Percentiles rank a stretch among this genome's conserved stretches.
Evolutionary conservation across 1,140 invertebrate genomes (phyloP).

Genomic region (Antheraea pernyi): DNA sequence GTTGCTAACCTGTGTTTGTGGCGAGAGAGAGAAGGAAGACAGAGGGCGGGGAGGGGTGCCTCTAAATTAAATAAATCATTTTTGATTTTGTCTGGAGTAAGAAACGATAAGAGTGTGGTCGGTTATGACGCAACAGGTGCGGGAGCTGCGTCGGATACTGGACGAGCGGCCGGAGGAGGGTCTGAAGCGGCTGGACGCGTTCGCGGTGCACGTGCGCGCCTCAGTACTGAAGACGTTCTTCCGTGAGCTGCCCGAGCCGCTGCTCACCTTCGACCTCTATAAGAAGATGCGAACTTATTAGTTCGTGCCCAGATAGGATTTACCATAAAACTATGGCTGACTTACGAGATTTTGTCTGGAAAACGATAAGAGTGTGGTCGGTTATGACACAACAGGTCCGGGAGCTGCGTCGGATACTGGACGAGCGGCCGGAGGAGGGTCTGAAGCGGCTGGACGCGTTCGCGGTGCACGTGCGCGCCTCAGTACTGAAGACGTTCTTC

Average conservation of each 20-base stretch:
- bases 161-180: slow-evolving; percentile 86
- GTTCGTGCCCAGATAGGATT: too few species aligned
- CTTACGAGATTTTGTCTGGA: too few species aligned
- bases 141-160: slow-evolving; percentile 86
- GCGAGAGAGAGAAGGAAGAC: too few species aligned
- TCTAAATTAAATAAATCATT: too few species aligned
- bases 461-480: slow-evolving; percentile 93
- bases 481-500: slow-evolving; percentile 95
- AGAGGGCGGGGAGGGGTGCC: too few species aligned
- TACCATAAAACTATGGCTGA: too few species aligned
- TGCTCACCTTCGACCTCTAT: slow-evolving; percentile 96
- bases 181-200: slow-evolving; percentile 83
- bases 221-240: slow-evolving; percentile 96
- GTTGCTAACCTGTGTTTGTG: too few species aligned
- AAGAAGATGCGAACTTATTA: too few species aligned
- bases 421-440: slow-evolving; percentile 85
- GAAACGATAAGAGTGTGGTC: too few species aligned
- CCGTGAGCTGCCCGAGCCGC: slow-evolving; percentile 94
- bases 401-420: slow-evolving; percentile 86
- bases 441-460: slow-evolving; percentile 85
- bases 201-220: slow-evolving; percentile 93
- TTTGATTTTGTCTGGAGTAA: too few species aligned
- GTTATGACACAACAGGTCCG: slow-evolving; percentile 83
- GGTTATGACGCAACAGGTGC: too few species aligned
- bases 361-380: too few species aligned